Base-by-base conservation (phyloP, 35 echinoderm and acorn worm species). In the Apostichopus japonicus region DNA sequence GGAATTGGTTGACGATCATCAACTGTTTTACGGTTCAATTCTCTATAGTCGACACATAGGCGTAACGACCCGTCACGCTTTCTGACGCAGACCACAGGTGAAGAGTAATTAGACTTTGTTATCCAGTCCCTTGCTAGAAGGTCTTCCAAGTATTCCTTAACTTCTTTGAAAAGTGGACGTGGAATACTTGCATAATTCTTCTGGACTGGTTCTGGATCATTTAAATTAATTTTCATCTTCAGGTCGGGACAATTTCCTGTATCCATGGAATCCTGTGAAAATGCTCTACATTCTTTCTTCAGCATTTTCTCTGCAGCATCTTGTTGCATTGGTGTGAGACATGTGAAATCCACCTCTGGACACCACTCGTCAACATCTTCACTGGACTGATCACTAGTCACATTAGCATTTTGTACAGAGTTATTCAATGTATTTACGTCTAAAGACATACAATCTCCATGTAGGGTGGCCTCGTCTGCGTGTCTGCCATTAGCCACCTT, bases 1-100 rank as follows among this genome's bases (percentile, higher is more conserved):
- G 92, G 92, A 27, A 93, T 96, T 4, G 95, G 95, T 75, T 96
- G 95, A 33, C 93, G 77, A 78, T 93, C 93, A 1, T 75, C 59
- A n/a, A 92, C 53, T 0, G 95, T 94, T n/a, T n/a, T n/a, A n/a
- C n/a, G n/a, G n/a, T n/a, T n/a, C n/a, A n/a, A n/a, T n/a, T n/a
- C n/a, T n/a, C n/a, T n/a, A n/a, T n/a, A n/a, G 44, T 92, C 93
- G 5, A 92, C 87, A 51, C 83, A 96, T 11, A 96, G 77, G 0
- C 93, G 51, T 2, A 92, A 23, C 0, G 23, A 14, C 5, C 95
- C 95, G 78, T 94, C 93, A 6, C 87, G 81, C 63, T 96, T 94
- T 27, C 92, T 65, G 0, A 94, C 95, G 67, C 95, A 94, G 5
- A 94, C 95, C 0, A 94, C 91, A 56, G 90, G 95, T 16, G 95